Base-by-base conservation (phyloP, 2,797 vertebrate species). In the Cyprinella venusta region DNA sequence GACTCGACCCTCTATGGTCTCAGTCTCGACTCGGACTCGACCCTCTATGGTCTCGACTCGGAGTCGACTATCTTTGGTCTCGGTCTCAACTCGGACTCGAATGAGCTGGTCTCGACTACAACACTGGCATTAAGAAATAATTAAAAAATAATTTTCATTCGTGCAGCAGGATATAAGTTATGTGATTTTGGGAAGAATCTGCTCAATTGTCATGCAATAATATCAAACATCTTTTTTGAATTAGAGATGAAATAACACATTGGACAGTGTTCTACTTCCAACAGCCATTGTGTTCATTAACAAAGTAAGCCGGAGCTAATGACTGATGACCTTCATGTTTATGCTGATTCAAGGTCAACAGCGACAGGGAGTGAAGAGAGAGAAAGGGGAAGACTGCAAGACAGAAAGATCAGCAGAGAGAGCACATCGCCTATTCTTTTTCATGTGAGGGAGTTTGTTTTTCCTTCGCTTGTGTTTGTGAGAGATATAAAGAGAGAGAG, bases 341-440 rank as follows among this genome's bases (percentile, higher is more conserved):
- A 13, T 59, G 9, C 9, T 9, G 18, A 12, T 80, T 56, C 56
- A 26, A 59, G 13, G 50, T 42, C 50, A 26, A 19, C n/a, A 40
- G 59, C 1, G 12, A 71, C 19, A 65, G 30, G 18, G 70, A 24
- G 42, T 1, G 13, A 67, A 21, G 13, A 64, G 56, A 64, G 13
- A 81, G 42, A 63, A 81, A 52, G 21, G 19, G 24, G 13, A 45
- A 30, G 45, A 67, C 6, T 42, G 40, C 45, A 40, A 74, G 30
- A 74, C 59, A 38, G 21, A 74, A 42, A 24, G 45, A 24, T 50
- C 33, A 64, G 33, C 59, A 75, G 59, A 38, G 71, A 67, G 59
- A 54, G 71, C 45, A 52, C 24, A 74, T 81, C 16, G 8, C 21
- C 30, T 72, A 52, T 64, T 64, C 3, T 74, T 74, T 70, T 65